Base-by-base conservation (phyloP, 2,113 vertebrate species). In the Passer domesticus region DNA sequence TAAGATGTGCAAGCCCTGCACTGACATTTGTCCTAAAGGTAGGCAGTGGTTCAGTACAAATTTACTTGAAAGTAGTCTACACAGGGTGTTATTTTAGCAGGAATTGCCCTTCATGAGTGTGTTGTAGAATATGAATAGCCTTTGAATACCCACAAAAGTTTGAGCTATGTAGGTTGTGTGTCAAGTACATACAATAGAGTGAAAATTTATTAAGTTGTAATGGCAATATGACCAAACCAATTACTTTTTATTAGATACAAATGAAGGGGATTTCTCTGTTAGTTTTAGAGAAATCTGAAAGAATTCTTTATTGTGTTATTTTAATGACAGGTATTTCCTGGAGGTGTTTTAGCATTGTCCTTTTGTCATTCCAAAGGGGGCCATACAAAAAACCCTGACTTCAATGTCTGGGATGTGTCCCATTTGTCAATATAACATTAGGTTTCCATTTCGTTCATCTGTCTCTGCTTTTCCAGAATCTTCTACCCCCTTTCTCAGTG, bases 11-110 rank as follows among this genome's bases (percentile, higher is more conserved):
- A 99, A 99, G 84, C 99, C 99, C 49, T 99, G 99, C 80, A 99
- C 99, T 15, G 99, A 99, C 95, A 99, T 99, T 97, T 99, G 99
- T 63, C 99, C 99, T 6, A 99, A 99, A 99, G 99, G 99, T 99
- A 87, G 63, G 97, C 73, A 62, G 18, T 13, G 16, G 28, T 78
- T 87, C 30, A 15, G 18, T 33, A 15, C 21, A 60, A 82, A 46
- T 83, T 63, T 75, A 39, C 33, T 56, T 90, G 15, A 8, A n/a
- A 33, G 27, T 31, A 7, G 8, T 53, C 35, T 64, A 1, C 2
- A 4, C 53, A 52, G 25, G 17, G 4, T 90, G 31, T 67, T 94
- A 19, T 15, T 89, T 89, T 88, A 46, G 27, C 24, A 25, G 47
- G 58, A 78, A 86, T 72, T 74, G 30, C 31, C 30, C 43, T 90